phyloP scores from a whole-genome alignment of 2,113 vertebrate species.

The Atrichornis clamosus region DNA sequence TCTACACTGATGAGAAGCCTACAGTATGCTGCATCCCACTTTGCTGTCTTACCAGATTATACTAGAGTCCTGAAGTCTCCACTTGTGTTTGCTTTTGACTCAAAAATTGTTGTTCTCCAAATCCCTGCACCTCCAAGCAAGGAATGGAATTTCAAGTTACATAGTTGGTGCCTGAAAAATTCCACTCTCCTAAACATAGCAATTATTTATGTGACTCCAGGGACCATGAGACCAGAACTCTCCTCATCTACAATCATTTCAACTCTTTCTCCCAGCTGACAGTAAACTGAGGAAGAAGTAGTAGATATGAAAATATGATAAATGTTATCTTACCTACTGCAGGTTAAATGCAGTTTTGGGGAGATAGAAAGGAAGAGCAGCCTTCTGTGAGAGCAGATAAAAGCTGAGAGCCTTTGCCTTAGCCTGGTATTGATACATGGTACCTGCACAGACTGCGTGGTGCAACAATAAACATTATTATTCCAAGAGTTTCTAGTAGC shows the following conservation, averaged over 20 bases:
- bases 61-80: not conserved
- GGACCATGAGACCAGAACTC: not conserved
- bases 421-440: not conserved
- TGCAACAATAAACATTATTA: not conserved
- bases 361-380: not conserved
- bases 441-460: not conserved
- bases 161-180: not conserved
- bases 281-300: not conserved
- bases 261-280: not conserved
- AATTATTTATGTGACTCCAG: not conserved
- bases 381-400: not conserved
- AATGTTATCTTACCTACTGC: not conserved
- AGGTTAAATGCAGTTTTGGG: not conserved
- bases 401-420: not conserved
- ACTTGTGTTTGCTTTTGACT: not conserved
- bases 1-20: not conserved
- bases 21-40: not conserved
- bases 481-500: not conserved
- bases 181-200: not conserved
- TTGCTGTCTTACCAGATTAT: not conserved
- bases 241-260: not conserved
- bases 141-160: slow-evolving; percentile 15
- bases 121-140: not conserved
- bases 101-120: not conserved
- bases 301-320: not conserved